Percentiles rank a stretch among this genome's conserved stretches.
Evolutionary conservation across 2,888 invertebrate genomes (phyloP).

Genomic region (Euphydryas editha): DNA sequence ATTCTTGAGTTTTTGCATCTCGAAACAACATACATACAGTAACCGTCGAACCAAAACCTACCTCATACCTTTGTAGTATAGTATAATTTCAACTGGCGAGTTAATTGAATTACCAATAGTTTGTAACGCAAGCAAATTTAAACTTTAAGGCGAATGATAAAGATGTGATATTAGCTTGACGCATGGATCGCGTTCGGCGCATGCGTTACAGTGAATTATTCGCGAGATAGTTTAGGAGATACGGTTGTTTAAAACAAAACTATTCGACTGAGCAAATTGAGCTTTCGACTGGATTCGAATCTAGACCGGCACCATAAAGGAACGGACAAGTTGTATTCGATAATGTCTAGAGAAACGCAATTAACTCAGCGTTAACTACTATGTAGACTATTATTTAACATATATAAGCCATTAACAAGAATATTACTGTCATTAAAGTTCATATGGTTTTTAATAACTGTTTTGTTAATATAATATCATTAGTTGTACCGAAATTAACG

Average conservation of each 20-base stretch:
- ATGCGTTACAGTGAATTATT: constrained; percentile 67
- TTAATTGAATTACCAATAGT: constrained; percentile 19
- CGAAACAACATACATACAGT: constrained; percentile 40
- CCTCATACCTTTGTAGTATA: constrained; percentile 31
- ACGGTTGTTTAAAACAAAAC: constrained; percentile 70
- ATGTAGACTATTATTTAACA: neutral
- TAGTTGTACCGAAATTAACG: neutral
- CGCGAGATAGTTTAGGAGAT: constrained; percentile 74
- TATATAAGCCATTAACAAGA: neutral
- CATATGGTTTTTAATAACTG: neutral
- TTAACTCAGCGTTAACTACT: constrained; percentile 10
- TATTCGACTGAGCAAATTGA: constrained; percentile 74
- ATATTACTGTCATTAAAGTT: neutral
- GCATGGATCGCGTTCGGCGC: constrained; percentile 44
- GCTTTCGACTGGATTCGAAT: constrained; percentile 62
- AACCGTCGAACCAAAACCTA: constrained; percentile 26
- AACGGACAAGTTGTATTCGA: constrained; percentile 31
- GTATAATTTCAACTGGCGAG: constrained; percentile 30
- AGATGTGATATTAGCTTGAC: constrained; percentile 34
- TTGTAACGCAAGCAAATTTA: constrained; percentile 14
- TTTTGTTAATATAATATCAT: neutral
- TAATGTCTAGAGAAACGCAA: constrained; percentile 9
- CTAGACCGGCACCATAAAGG: constrained; percentile 48
- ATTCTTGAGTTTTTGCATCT: constrained; percentile 51
- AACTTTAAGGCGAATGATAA: neutral